Percentiles rank a stretch among this genome's conserved stretches.
These are phyloP conservation scores for Brachirus orientalis DNA, from an alignment of 2,113 vertebrate species.

Conservation along the genomic window DNA sequence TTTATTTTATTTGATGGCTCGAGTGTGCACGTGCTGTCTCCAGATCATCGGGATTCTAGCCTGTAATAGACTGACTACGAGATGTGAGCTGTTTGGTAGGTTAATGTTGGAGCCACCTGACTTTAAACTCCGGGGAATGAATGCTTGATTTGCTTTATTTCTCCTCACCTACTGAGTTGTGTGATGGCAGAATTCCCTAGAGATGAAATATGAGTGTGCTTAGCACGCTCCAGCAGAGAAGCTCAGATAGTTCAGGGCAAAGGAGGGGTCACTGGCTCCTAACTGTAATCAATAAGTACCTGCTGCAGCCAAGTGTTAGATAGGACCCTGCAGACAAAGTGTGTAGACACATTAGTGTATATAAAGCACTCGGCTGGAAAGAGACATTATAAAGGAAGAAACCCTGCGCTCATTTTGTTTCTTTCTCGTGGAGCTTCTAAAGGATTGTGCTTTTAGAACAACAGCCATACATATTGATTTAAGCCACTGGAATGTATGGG, in stretches of 20 bases:
- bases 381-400: conserved; percentile 52
- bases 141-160: conserved; percentile 55
- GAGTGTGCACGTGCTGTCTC: neutral
- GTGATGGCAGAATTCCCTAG: conserved; percentile 78
- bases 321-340: conserved; percentile 55
- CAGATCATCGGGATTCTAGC: conserved; percentile 12
- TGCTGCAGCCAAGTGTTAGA: conserved; percentile 72
- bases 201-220: conserved; percentile 87
- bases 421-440: conserved; percentile 48
- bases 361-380: conserved; percentile 55
- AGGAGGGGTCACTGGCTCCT: conserved; percentile 86
- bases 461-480: conserved; percentile 68
- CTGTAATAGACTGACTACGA: conserved; percentile 34
- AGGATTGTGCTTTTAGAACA: conserved; percentile 63
- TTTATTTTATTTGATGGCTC: conserved; percentile 51
- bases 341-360: conserved; percentile 60
- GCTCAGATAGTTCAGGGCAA: conserved; percentile 66
- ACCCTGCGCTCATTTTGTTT: conserved; percentile 26
- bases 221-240: conserved; percentile 81
- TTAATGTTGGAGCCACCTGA: conserved; percentile 85
- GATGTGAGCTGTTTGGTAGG: conserved; percentile 44
- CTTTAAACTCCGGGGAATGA: conserved; percentile 87
- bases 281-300: conserved; percentile 90
- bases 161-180: conserved; percentile 61
- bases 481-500: conserved; percentile 57